These are phyloP conservation scores for Myiothlypis coronata DNA, from an alignment of 2,797 vertebrate species.

Conservation along the genomic window DNA sequence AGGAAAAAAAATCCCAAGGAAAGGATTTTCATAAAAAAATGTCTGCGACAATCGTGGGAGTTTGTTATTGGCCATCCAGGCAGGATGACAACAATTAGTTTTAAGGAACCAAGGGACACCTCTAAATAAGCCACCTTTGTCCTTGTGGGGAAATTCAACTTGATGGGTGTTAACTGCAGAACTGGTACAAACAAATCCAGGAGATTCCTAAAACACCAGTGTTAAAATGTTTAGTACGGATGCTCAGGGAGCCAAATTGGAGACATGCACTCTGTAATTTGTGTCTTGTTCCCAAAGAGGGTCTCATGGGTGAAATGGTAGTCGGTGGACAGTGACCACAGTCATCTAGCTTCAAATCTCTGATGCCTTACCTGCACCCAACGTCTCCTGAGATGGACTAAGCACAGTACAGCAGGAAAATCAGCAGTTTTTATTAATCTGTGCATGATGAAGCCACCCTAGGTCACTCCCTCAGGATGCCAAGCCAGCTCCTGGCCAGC, in stretches of 20 bases:
- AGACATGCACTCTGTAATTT: not conserved
- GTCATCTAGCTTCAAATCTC: not conserved
- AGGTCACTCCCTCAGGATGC: not conserved
- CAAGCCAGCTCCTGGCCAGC: fast-evolving
- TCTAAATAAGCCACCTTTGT: not conserved
- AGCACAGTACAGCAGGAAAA: not conserved
- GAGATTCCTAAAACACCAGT: not conserved
- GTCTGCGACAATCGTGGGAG: not conserved
- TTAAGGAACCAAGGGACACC: not conserved
- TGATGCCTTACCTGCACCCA: not conserved
- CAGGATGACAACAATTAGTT: not conserved
- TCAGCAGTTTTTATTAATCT: not conserved
- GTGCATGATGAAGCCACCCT: not conserved
- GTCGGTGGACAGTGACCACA: fast-evolving
- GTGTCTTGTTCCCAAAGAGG: not conserved
- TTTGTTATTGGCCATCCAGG: not conserved
- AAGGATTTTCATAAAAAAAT: too few relatives aligned
- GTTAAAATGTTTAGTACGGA: not conserved
- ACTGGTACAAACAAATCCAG: not conserved
- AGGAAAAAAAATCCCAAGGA: too few relatives aligned
- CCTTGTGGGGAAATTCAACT: not conserved
- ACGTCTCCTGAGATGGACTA: fast-evolving
- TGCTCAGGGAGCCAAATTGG: not conserved
- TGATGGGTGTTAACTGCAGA: not conserved
- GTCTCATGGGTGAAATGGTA: not conserved